These are phyloP conservation scores for Trichogramma evanescens DNA, from an alignment of 2,888 invertebrate species.

Conservation along the genomic window DNA sequence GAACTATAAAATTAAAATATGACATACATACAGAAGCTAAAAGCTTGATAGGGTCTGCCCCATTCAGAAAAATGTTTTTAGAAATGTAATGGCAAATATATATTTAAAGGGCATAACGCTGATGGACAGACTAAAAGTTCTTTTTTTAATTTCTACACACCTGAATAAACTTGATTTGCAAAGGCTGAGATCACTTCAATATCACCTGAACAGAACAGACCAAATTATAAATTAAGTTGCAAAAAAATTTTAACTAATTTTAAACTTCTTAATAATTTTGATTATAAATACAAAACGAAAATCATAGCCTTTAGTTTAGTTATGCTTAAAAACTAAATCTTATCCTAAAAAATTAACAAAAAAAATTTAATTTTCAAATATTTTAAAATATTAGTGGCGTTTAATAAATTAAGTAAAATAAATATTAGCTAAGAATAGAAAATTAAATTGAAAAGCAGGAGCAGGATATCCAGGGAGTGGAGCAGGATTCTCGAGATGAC, in stretches of 20 bases:
- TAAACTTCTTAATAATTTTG: background rate
- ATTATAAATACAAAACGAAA: background rate
- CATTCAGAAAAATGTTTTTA: slow-evolving; percentile 40
- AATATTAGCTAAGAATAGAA: background rate
- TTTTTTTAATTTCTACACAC: slow-evolving; percentile 39
- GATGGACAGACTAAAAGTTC: slow-evolving; percentile 40
- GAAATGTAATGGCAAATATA: slow-evolving; percentile 1
- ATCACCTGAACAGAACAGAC: slow-evolving; percentile 48
- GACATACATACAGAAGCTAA: slow-evolving; percentile 13
- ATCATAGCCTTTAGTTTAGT: background rate
- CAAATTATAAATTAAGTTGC: slow-evolving; percentile 32
- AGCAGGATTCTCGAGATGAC: slow-evolving; percentile 7
- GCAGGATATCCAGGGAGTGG: background rate
- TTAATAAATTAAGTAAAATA: slow-evolving; percentile 1
- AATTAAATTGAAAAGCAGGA: background rate
- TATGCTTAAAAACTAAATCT: background rate
- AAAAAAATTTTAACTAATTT: background rate
- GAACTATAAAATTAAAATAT: slow-evolving; percentile 1
- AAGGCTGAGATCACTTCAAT: slow-evolving; percentile 43
- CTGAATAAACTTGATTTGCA: slow-evolving; percentile 45
- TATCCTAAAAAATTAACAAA: background rate
- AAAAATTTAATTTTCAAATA: background rate
- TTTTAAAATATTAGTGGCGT: background rate
- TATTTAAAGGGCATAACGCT: slow-evolving; percentile 31
- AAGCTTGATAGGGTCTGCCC: slow-evolving; percentile 35